phyloP scores from a whole-genome alignment of 2,888 invertebrate genomes.

The Ormia ochracea region DNA sequence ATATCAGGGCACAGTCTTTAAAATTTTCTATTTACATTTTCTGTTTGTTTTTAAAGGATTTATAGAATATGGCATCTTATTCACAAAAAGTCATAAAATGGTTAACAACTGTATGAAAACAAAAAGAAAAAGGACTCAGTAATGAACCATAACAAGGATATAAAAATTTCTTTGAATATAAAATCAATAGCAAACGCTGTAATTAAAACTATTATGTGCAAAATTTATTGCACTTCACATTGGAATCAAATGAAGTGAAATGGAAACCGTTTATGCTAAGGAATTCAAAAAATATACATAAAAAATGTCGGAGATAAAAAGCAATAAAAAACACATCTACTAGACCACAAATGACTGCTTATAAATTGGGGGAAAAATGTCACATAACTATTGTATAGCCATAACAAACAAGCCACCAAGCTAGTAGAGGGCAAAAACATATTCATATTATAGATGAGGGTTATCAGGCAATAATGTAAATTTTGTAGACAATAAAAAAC shows the following conservation, averaged over 20 bases:
- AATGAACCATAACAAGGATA: constrained; percentile 48
- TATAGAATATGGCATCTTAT: neutral
- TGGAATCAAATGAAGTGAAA: neutral
- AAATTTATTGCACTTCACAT: neutral
- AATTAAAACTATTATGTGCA: constrained; percentile 45
- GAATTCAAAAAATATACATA: neutral
- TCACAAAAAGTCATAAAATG: constrained; percentile 41
- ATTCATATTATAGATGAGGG: neutral
- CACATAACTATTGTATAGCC: constrained; percentile 9
- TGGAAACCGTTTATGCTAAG: neutral
- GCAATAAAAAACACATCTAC: neutral
- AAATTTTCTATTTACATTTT: too few species aligned
- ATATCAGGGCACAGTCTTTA: too few species aligned
- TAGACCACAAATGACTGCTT: neutral
- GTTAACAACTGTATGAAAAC: constrained; percentile 35
- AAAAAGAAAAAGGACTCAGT: constrained; percentile 3
- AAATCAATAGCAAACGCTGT: neutral
- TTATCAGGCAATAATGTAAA: constrained; percentile 34
- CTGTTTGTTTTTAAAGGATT: too few species aligned
- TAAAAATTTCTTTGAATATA: neutral
- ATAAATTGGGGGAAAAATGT: neutral
- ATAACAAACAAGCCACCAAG: neutral
- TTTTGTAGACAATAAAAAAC: constrained; percentile 7
- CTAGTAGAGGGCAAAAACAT: neutral
- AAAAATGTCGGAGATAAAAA: neutral